Percentiles rank a stretch among this genome's conserved stretches.
Evolutionary conservation across 92 coral and sea anemone genomes (phyloP).

Genomic region (Chrysogorgia sp.): DNA sequence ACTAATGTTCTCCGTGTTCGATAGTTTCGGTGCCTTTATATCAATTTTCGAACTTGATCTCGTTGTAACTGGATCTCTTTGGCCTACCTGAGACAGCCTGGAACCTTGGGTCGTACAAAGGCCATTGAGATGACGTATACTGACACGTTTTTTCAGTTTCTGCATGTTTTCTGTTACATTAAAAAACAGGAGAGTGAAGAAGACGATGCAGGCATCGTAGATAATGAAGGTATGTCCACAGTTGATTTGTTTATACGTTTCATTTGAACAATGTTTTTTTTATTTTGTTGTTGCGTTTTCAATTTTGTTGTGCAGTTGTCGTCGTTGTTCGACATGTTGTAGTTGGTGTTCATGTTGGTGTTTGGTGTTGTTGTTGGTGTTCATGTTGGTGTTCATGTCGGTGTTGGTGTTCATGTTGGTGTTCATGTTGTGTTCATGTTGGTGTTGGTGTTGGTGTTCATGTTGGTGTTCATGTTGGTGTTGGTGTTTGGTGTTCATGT

Average conservation of each 20-base stretch:
- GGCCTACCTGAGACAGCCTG: constrained; percentile 18
- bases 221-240: constrained; percentile 17
- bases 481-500: background rate
- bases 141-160: constrained; percentile 48
- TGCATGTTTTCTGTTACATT: constrained; percentile 46
- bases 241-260: background rate
- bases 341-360: too few species aligned
- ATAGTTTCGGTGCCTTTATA: background rate
- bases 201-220: constrained; percentile 4
- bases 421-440: background rate
- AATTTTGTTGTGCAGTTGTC: background rate
- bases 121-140: constrained; percentile 46
- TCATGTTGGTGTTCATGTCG: background rate
- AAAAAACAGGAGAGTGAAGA: constrained; percentile 43
- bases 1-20: background rate
- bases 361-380: too few species aligned
- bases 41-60: background rate
- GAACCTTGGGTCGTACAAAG: constrained; percentile 19
- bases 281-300: background rate
- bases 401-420: background rate
- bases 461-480: background rate
- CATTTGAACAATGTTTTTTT: background rate
- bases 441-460: background rate
- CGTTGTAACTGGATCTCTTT: constrained; percentile 44
- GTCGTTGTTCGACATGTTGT: background rate